Conservation (phyloP, 2,888 invertebrate genomes). For the Seladonia tumulorum region DNA sequence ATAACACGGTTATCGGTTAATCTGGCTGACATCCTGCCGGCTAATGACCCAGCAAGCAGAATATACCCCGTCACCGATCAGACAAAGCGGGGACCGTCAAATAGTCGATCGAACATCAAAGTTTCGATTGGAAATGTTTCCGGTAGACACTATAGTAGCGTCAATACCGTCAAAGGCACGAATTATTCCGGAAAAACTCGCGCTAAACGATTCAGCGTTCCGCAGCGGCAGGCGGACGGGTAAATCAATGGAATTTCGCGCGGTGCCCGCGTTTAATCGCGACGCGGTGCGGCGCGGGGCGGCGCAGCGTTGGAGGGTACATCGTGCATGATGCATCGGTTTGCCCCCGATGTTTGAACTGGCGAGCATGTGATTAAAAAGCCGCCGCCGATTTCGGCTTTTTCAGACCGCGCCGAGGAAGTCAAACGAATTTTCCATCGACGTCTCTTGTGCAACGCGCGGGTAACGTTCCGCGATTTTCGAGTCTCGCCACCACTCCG, state of each 20-base stretch:
- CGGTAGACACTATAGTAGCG: background rate
- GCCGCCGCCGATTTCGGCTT: background rate
- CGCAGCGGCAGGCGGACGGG: background rate
- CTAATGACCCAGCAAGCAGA: background rate
- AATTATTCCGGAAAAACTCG: slow-evolving; percentile 1
- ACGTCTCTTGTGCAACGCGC: background rate
- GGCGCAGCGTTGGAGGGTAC: background rate
- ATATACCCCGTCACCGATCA: background rate
- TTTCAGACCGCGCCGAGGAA: background rate
- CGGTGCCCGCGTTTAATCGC: background rate
- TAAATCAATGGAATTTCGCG: slow-evolving; percentile 12
- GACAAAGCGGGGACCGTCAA: background rate
- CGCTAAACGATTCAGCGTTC: background rate
- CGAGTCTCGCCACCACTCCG: background rate
- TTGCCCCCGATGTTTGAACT: background rate
- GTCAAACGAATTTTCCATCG: background rate
- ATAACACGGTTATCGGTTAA: background rate
- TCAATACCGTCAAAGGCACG: background rate
- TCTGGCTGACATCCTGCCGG: background rate
- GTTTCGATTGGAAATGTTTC: background rate
- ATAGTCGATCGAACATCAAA: background rate
- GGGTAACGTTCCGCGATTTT: background rate
- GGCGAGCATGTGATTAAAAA: slow-evolving; percentile 11
- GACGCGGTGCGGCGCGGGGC: background rate
- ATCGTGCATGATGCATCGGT: background rate